phyloP scores from a whole-genome alignment of 2,888 invertebrate species.

The Drosophila kanekoi region DNA sequence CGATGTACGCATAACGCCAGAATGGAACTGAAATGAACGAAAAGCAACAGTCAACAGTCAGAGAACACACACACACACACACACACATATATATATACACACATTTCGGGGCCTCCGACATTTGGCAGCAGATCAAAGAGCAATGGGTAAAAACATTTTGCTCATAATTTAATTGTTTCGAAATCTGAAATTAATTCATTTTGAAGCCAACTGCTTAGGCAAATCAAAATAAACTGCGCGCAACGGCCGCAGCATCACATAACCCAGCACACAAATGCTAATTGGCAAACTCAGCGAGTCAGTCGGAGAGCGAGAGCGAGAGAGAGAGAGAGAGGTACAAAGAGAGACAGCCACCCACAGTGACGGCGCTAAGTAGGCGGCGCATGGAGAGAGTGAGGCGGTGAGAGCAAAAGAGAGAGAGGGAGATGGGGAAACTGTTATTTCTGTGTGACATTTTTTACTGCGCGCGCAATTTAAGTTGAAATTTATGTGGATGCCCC shows the following conservation, averaged over 20 bases:
- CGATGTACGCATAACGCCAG: conserved; percentile 36
- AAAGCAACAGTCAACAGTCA: background rate
- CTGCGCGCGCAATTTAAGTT: conserved; percentile 82
- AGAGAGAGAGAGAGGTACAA: conserved; percentile 21
- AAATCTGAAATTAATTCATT: conserved; percentile 78
- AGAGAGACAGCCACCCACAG: conserved; percentile 64
- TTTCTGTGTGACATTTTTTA: conserved; percentile 48
- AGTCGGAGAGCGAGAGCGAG: background rate
- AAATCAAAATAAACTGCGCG: conserved; percentile 73
- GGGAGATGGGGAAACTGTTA: conserved; percentile 13
- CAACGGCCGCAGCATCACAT: conserved; percentile 12
- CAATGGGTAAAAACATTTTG: conserved; percentile 55
- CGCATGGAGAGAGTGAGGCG: conserved; percentile 36
- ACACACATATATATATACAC: background rate
- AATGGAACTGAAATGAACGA: conserved; percentile 25
- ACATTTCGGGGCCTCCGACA: conserved; percentile 13
- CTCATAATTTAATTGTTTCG: conserved; percentile 81
- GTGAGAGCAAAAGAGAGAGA: conserved; percentile 1
- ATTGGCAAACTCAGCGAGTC: conserved; percentile 58
- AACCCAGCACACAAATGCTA: conserved; percentile 53
- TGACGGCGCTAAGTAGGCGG: conserved; percentile 73
- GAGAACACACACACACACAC: background rate
- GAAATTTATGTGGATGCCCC: conserved; percentile 68
- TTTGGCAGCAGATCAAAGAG: conserved; percentile 78
- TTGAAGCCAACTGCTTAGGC: conserved; percentile 69